These are phyloP conservation scores for Dryococelus australis DNA, from an alignment of 2,888 invertebrate species.

Conservation along the genomic window DNA sequence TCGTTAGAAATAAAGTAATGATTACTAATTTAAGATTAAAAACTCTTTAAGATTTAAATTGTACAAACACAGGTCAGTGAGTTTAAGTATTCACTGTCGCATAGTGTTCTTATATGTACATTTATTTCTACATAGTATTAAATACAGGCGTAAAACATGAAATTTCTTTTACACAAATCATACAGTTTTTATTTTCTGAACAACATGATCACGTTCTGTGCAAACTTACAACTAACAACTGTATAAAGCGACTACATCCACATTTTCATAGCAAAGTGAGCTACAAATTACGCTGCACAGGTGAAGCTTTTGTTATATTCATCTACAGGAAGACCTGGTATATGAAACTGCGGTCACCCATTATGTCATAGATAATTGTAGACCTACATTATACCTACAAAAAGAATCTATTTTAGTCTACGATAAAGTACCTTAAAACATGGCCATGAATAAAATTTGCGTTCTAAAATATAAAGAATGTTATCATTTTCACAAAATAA, in stretches of 20 bases:
- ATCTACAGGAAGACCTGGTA: slow-evolving; percentile 1
- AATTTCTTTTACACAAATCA: not conserved
- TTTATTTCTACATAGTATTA: slow-evolving; percentile 29
- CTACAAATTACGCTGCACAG: not conserved
- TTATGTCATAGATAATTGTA: not conserved
- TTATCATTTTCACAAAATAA: not conserved
- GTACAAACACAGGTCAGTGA: no score
- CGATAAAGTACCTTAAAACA: not conserved
- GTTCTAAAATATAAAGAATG: not conserved
- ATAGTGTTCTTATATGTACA: not conserved
- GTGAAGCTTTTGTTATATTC: not conserved
- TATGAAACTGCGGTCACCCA: not conserved
- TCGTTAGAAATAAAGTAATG: no score
- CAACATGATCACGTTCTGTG: not conserved
- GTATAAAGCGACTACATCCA: not conserved
- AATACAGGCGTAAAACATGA: not conserved
- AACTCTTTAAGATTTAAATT: no score
- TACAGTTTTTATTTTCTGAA: not conserved
- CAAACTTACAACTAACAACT: not conserved
- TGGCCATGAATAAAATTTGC: not conserved
- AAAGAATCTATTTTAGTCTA: not conserved
- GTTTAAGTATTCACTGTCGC: not conserved
- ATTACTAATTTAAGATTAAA: no score
- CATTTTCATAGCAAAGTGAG: not conserved
- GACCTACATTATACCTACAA: not conserved